A percentile compares a stretch with the other conserved stretches of the same genome.
Evolutionary conservation across 2,113 vertebrate genomes (phyloP).

Genomic region (Embiotoca jacksoni): DNA sequence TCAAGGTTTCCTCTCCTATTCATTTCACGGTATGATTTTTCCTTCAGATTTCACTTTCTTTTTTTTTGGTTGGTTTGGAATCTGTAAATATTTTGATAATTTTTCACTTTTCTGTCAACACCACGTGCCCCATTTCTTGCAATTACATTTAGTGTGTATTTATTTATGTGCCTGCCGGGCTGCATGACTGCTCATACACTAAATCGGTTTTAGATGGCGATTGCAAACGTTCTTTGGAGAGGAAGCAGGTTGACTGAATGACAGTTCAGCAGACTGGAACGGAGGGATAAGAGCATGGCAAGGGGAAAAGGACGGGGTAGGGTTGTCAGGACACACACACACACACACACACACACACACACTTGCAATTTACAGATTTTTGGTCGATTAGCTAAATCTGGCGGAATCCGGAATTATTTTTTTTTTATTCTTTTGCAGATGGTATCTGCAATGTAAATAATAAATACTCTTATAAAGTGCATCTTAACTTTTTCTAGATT

Average conservation of each 20-base stretch:
- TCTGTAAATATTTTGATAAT: constrained; percentile 2
- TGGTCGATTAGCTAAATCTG: neutral
- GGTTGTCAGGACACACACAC: neutral
- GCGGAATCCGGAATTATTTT: neutral
- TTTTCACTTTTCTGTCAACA: neutral
- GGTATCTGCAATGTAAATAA: constrained; percentile 25
- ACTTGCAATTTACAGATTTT: neutral
- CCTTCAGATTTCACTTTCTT: neutral
- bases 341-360: constrained; percentile 12
- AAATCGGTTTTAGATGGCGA: constrained; percentile 6
- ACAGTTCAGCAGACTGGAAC: constrained; percentile 7
- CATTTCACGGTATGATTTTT: neutral
- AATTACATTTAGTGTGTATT: neutral
- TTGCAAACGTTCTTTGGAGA: constrained; percentile 16
- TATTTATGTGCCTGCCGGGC: neutral
- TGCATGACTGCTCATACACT: constrained; percentile 1
- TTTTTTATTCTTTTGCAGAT: constrained; percentile 3
- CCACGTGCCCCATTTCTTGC: neutral
- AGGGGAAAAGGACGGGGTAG: neutral
- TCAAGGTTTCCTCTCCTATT: neutral
- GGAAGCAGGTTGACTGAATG: constrained; percentile 17
- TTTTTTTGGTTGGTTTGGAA: neutral
- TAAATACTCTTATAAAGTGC: neutral
- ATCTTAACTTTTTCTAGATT: constrained; percentile 31
- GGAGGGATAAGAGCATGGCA: neutral